A percentile compares a stretch with the other conserved stretches of the same genome.
Evolutionary conservation across 2,888 invertebrate genomes (phyloP).

Genomic region (Sphaerophoria rueppellii): DNA sequence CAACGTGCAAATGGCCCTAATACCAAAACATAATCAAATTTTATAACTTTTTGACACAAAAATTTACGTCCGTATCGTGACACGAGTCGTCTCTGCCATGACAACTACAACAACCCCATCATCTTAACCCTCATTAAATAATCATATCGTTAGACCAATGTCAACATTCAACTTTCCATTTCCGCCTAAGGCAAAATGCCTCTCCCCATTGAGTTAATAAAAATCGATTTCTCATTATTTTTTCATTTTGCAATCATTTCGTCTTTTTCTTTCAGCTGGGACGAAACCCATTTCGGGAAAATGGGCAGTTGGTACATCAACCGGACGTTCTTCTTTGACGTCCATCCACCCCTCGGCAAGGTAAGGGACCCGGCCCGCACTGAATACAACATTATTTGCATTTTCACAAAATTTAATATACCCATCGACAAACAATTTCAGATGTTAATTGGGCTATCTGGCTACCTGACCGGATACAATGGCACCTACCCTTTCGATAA

Average conservation of each 20-base stretch:
- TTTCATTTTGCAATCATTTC: constrained; percentile 56
- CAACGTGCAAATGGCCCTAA: background rate
- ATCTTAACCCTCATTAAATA: constrained; percentile 27
- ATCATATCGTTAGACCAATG: constrained; percentile 40
- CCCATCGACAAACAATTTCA: constrained; percentile 81
- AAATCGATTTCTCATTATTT: constrained; percentile 71
- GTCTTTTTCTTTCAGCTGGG: constrained; percentile 87
- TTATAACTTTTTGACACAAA: constrained; percentile 36
- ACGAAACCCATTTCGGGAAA: constrained; percentile 99
- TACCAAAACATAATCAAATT: constrained; percentile 26
- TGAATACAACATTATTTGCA: constrained; percentile 30
- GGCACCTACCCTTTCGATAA: constrained; percentile 97
- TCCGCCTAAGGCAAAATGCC: constrained; percentile 2
- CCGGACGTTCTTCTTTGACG: constrained; percentile 98
- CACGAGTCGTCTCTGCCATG: background rate
- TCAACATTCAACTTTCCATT: constrained; percentile 38
- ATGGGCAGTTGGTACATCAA: constrained; percentile 99
- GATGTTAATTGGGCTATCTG: constrained; percentile 97
- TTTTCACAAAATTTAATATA: constrained; percentile 55
- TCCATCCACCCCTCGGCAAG: constrained; percentile 98
- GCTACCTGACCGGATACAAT: constrained; percentile 95
- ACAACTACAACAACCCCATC: background rate
- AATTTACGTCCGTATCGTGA: constrained; percentile 25
- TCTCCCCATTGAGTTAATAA: background rate
- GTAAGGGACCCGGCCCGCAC: constrained; percentile 83